phyloP scores from a whole-genome alignment of 1,140 invertebrate genomes.

The Drosophila aff. region DNA sequence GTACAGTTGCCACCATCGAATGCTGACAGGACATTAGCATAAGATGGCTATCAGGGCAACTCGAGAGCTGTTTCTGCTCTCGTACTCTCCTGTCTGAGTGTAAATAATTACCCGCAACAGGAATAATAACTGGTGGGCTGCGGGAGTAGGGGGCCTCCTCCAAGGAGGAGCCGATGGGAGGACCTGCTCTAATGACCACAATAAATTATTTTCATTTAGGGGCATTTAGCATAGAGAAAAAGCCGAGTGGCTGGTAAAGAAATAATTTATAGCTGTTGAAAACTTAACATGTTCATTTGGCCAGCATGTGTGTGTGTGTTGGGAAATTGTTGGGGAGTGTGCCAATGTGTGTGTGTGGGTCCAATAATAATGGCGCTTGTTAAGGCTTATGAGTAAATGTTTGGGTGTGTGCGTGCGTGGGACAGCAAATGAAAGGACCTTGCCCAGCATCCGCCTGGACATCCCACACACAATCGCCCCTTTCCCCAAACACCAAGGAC shows the following conservation, averaged over 20 bases:
- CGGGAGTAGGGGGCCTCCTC: not conserved
- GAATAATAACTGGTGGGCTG: conserved; percentile 15
- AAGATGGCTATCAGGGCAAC: conserved; percentile 10
- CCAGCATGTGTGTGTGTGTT: conserved; percentile 63
- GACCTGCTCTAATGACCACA: conserved; percentile 67
- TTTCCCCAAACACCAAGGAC: conserved; percentile 30
- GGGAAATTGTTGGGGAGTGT: conserved; percentile 35
- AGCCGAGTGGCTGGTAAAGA: conserved; percentile 68
- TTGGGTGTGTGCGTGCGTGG: conserved; percentile 32
- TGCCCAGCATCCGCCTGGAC: conserved; percentile 25
- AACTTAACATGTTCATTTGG: conserved; percentile 82
- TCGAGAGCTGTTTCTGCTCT: conserved; percentile 18
- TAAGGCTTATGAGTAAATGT: conserved; percentile 49
- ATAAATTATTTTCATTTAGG: conserved; percentile 82
- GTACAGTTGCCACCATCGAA: conserved; percentile 20
- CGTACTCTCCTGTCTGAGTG: conserved; percentile 14
- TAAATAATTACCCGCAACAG: conserved; percentile 44
- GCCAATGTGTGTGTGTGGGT: conserved; percentile 6
- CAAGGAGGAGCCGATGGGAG: conserved; percentile 15
- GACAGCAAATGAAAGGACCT: conserved; percentile 71
- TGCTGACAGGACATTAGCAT: conserved; percentile 23
- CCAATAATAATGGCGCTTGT: conserved; percentile 64
- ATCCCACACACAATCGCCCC: conserved; percentile 25
- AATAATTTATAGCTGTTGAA: conserved; percentile 82
- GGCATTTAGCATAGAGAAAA: conserved; percentile 75